Percentiles rank a stretch among this genome's conserved stretches.
Evolutionary conservation across 1,140 invertebrate species (phyloP).

Genomic region (Drosophila mayri): DNA sequence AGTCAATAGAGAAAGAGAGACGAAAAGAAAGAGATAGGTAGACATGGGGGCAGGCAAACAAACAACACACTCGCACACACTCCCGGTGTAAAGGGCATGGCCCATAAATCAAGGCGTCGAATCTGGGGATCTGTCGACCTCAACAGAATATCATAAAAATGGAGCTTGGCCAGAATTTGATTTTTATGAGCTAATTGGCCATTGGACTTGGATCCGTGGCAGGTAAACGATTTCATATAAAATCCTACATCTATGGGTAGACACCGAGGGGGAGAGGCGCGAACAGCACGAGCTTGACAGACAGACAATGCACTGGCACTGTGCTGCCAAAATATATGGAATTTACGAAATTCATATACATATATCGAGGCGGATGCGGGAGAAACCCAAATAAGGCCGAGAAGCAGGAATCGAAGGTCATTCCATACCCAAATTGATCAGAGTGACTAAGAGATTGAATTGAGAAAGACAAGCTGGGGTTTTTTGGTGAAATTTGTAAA

Average conservation of each 20-base stretch:
- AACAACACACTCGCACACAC: conserved; percentile 14
- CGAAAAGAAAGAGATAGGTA: conserved; percentile 29
- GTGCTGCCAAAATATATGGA: conserved; percentile 30
- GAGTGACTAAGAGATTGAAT: conserved; percentile 37
- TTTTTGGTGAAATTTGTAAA: background rate
- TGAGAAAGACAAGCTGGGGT: background rate
- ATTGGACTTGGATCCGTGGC: conserved; percentile 44
- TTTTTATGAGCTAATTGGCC: conserved; percentile 79
- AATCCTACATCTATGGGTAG: background rate
- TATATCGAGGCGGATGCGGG: conserved; percentile 54
- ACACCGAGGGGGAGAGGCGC: conserved; percentile 43
- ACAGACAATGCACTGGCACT: conserved; percentile 60
- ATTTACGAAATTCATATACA: conserved; percentile 24
- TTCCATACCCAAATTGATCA: conserved; percentile 1
- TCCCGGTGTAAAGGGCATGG: conserved; percentile 23
- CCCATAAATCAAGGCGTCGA: conserved; percentile 71
- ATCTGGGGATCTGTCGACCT: conserved; percentile 35
- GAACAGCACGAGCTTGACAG: conserved; percentile 69
- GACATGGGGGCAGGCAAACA: conserved; percentile 26
- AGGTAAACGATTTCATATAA: conserved; percentile 53
- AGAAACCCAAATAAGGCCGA: conserved; percentile 45
- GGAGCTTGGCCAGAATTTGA: conserved; percentile 73
- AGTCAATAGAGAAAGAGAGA: conserved; percentile 66
- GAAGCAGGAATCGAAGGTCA: conserved; percentile 28
- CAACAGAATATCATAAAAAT: conserved; percentile 63